Conservation (phyloP, 2,888 invertebrate species). For the Dichetophora obliterata region DNA sequence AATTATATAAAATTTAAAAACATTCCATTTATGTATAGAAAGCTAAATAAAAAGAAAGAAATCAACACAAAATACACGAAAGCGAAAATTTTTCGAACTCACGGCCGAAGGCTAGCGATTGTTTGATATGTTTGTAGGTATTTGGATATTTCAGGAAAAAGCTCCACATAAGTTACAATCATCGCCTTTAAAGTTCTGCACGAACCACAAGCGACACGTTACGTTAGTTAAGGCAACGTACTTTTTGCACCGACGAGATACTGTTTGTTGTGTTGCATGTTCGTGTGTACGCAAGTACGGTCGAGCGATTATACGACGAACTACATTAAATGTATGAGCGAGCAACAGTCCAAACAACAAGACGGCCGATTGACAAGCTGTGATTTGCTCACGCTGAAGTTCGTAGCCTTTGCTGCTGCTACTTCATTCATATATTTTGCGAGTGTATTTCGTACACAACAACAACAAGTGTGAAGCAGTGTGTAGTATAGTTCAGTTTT, state of each 20-base stretch:
- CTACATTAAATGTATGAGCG: background rate
- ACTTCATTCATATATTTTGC: background rate
- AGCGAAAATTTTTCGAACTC: conserved; percentile 5
- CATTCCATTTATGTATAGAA: background rate
- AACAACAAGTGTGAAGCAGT: no score
- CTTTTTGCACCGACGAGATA: background rate
- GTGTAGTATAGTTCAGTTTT: no score
- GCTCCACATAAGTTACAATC: background rate
- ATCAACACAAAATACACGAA: background rate
- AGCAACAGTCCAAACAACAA: conserved; percentile 1
- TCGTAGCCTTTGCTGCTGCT: background rate
- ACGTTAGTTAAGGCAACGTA: background rate
- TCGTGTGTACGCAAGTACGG: conserved; percentile 7
- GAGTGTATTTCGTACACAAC: no score
- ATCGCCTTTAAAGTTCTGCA: background rate
- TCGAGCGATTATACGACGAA: background rate
- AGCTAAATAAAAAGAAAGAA: background rate
- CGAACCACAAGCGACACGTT: background rate
- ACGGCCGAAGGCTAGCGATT: conserved; percentile 1
- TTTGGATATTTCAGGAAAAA: background rate
- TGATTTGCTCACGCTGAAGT: no score
- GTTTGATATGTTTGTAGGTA: conserved; percentile 1
- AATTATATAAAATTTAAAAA: background rate
- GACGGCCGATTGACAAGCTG: conserved; percentile 14
- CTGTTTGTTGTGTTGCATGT: background rate